These are phyloP conservation scores for Falco rusticolus DNA, from an alignment of 2,797 vertebrate species.

Conservation along the genomic window DNA sequence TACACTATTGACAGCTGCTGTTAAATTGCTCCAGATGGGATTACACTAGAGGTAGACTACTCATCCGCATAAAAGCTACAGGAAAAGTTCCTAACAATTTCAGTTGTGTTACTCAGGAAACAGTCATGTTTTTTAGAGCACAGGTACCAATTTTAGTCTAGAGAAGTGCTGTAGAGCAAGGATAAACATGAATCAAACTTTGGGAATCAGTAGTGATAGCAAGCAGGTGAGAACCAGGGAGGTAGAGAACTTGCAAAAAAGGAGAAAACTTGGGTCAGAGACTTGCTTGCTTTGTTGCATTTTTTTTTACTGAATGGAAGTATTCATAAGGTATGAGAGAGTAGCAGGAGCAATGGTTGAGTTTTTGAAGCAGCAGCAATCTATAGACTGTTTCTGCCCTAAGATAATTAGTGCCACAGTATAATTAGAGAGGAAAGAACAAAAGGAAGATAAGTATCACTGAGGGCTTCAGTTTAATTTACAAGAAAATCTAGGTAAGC, in stretches of 20 bases:
- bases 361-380: background rate
- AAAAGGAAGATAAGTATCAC: background rate
- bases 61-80: background rate
- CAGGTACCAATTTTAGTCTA: background rate
- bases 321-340: background rate
- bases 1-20: constrained; percentile 16
- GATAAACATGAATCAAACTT: background rate
- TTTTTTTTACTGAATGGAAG: background rate
- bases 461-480: constrained; percentile 19
- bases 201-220: background rate
- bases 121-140: background rate
- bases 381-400: background rate
- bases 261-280: background rate
- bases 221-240: background rate
- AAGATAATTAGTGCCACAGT: background rate
- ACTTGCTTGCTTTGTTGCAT: background rate
- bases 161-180: background rate
- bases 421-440: constrained; percentile 26
- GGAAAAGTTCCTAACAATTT: background rate
- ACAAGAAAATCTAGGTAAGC: background rate
- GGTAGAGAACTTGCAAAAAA: background rate
- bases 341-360: background rate
- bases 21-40: constrained; percentile 23
- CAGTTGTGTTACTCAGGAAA: background rate
- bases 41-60: background rate